Evolutionary conservation across 2,797 vertebrate genomes (phyloP), one percentile per base, ranked within the genome.

Genomic region (Xenentodon cancila): DNA sequence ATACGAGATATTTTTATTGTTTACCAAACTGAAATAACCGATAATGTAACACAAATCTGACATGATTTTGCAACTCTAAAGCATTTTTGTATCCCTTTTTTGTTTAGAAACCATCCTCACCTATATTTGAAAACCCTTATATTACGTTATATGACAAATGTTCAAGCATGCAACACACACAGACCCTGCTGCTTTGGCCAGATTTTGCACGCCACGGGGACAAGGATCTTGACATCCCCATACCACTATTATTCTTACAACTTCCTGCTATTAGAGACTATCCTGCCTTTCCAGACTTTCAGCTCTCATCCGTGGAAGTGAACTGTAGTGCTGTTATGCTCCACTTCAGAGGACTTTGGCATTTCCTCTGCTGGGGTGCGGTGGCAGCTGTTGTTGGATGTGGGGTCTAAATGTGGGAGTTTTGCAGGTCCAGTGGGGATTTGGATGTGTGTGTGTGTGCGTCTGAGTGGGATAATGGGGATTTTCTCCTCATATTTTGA

Each of bases 251-350:
- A 90, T 92, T 83, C 78, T 76, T 86, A 80, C 72, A 75, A 74
- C 89, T 91, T 93, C 92, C 91, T 92, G 92, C 84, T 80, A 91
- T 92, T 91, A 91, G 82, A 77, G 79, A 68, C 79, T 81, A 74
- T 86, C 61, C 66, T 82, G 80, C 60, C 70, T 84, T 68, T 68
- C 54, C 68, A 71, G 72, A 43, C 56, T 66, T 74, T 73, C 59
- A 54, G 62, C 37, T 43, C 56, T 71, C 74, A 64, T 25, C 54
- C 63, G 58, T 84, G 82, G 74, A 88, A 90, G 80, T 77, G 73
- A 82, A 73, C 66, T 66, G 75, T 77, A 68, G 50, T 47, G 75
- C 72, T 85, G 81, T 81, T 91, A 44, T 84, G 82, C 73, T 85
- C 71, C 62, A 89, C 88, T 92, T 90, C 82, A 90, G 86, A 87